Percentiles rank a stretch among this genome's conserved stretches.
phyloP scores from a whole-genome alignment of 2,113 vertebrate genomes.

The Poecile atricapillus region DNA sequence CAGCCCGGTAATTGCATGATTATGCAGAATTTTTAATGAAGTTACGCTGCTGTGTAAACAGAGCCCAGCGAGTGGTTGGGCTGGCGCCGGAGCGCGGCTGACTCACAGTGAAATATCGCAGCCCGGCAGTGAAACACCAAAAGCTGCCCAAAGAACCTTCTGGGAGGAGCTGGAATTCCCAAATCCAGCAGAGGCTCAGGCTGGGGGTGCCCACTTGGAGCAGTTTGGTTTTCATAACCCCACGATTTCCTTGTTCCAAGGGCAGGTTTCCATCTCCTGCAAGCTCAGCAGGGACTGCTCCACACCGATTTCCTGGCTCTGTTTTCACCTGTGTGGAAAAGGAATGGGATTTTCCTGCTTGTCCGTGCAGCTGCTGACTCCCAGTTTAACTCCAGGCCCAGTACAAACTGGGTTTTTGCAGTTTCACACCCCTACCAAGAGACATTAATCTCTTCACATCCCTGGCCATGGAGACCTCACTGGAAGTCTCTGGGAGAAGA shows the following conservation, averaged over 20 bases:
- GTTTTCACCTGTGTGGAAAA: accelerated
- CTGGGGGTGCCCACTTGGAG: accelerated
- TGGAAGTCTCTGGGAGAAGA: background rate
- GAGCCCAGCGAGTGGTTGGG: background rate
- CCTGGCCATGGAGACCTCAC: background rate
- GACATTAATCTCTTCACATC: background rate
- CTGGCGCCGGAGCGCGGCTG: background rate
- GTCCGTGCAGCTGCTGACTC: background rate
- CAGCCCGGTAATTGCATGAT: background rate
- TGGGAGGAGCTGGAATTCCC: background rate
- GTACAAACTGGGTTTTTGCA: background rate
- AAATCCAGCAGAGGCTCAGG: accelerated
- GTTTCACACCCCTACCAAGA: background rate
- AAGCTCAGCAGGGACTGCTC: accelerated
- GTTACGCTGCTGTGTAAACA: background rate
- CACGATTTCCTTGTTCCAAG: accelerated
- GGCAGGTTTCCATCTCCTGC: background rate
- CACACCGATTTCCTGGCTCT: accelerated
- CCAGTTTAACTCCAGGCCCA: background rate
- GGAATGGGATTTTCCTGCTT: accelerated
- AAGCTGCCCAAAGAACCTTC: accelerated
- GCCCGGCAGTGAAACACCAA: background rate
- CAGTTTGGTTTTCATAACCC: accelerated
- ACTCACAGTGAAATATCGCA: background rate
- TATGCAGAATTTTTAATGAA: background rate